Evolutionary conservation across 2,797 vertebrate genomes (phyloP).

Genomic region (Oreortyx pictus): DNA sequence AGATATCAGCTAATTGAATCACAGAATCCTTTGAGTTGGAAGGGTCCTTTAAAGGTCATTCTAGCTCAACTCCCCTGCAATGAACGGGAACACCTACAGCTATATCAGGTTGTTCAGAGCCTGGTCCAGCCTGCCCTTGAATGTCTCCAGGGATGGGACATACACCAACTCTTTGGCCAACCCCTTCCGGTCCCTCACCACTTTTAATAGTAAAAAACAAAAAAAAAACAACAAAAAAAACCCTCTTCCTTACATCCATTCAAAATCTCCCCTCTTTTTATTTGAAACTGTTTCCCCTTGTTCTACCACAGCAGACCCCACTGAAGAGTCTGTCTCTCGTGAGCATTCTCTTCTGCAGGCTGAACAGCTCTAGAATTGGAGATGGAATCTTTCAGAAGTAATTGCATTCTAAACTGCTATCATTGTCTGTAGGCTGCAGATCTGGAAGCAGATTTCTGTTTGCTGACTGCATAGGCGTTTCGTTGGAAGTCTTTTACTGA

Average conservation of each 20-base stretch:
- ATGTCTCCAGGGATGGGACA: not conserved
- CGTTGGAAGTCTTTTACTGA: not conserved
- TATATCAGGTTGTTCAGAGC: not conserved
- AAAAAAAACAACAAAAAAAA: no score
- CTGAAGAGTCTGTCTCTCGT: not conserved
- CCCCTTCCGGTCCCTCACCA: not conserved
- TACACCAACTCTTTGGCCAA: not conserved
- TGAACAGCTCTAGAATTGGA: not conserved
- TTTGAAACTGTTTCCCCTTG: not conserved
- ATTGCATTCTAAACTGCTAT: conserved; percentile 11
- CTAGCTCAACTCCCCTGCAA: not conserved
- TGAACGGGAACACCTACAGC: not conserved
- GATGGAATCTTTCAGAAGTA: not conserved
- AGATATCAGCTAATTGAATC: conserved; percentile 13
- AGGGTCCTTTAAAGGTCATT: not conserved
- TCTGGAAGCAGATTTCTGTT: conserved; percentile 18
- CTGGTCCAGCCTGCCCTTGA: not conserved
- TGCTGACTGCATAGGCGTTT: not conserved
- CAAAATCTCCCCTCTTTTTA: not conserved
- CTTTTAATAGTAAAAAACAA: not conserved
- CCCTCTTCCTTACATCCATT: not conserved
- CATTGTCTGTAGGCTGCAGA: not conserved
- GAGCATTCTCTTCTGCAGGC: not conserved
- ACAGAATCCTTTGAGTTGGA: not conserved
- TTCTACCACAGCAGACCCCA: not conserved